These are phyloP conservation scores for Drosophila buzzatii DNA, from an alignment of 2,888 invertebrate genomes.

Conservation along the genomic window DNA sequence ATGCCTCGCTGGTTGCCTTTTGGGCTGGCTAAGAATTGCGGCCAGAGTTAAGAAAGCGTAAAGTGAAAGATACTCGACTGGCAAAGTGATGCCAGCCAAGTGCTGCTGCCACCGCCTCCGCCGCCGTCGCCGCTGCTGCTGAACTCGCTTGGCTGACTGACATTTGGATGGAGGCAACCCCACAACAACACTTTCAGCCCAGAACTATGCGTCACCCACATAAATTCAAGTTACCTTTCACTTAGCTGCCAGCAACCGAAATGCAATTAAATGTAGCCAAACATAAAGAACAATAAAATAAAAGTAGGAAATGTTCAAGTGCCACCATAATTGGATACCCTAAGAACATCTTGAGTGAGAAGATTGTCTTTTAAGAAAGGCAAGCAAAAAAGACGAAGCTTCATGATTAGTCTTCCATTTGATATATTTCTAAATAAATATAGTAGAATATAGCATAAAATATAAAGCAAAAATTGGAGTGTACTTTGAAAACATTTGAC, in stretches of 20 bases:
- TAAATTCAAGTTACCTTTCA: constrained; percentile 56
- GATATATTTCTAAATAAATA: too few relatives aligned
- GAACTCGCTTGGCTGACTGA: constrained; percentile 23
- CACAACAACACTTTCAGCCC: constrained; percentile 45
- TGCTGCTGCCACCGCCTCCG: constrained; percentile 28
- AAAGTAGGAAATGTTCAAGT: background rate
- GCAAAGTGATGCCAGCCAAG: constrained; percentile 58
- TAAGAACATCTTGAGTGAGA: background rate
- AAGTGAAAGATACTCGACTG: constrained; percentile 66
- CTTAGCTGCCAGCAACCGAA: constrained; percentile 51
- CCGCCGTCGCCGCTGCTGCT: background rate
- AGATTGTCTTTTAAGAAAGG: background rate
- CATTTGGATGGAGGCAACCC: constrained; percentile 34
- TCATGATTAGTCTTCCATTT: background rate
- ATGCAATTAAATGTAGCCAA: constrained; percentile 56
- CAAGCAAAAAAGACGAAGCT: background rate
- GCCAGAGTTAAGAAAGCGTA: constrained; percentile 68
- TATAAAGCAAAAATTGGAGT: too few relatives aligned
- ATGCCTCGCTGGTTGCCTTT: constrained; percentile 59
- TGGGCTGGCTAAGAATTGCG: constrained; percentile 54
- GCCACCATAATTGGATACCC: constrained; percentile 4
- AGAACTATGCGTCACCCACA: constrained; percentile 60
- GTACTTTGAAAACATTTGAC: too few relatives aligned
- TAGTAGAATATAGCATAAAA: too few relatives aligned
- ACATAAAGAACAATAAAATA: constrained; percentile 8